Base-by-base conservation (phyloP, 1,140 invertebrate genomes). In the Caerostris extrusa region DNA sequence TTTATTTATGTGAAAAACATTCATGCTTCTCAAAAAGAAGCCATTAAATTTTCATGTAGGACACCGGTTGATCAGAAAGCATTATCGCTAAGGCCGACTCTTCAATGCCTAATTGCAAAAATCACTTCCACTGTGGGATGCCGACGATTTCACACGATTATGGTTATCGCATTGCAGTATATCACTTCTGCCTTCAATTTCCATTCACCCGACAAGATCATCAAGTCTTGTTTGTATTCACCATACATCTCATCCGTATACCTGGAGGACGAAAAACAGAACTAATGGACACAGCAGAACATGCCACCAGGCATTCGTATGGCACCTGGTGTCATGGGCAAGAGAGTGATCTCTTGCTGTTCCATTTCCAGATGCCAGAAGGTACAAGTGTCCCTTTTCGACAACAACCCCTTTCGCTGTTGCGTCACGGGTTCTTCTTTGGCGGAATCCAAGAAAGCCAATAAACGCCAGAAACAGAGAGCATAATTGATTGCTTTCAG, bases 251-350 rank as follows among this genome's bases (percentile, higher is more conserved):
- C 34, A 77, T 34, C 50, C 71, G 53, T 53, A 77, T 12, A 53
- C 71, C 71, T 77, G 34, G 34, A 53, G 71, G 71, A 77, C 10
- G 50, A 10, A 77, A 77, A 50, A 53, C 10, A 50, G 10, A 77
- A 34, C 69, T 3, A 77, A 77, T 77, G 67, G n/a, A 19, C 34
- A 50, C 53, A 3, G 8, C 0, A 77, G 34, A 53, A 53, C 34
- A 77, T 77, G 69, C 69, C 19, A 34, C 19, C 34, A 34, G 69
- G 7, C 7, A 12, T 64, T 6, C 7, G 61, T 67, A 53, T 77
- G 34, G 34, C 71, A 77, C 71, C 71, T 77, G 71, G 10, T 50
- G 69, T 77, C 69, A 77, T 77, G 69, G 69, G 34, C 71, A 77
- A 34, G 34, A 77, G 71, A 77, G 19, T 77, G 69, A 77, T 77